Evolutionary conservation across 2,888 invertebrate genomes (phyloP), one percentile per base, ranked within the genome.

Genomic region (Neria commutata): DNA sequence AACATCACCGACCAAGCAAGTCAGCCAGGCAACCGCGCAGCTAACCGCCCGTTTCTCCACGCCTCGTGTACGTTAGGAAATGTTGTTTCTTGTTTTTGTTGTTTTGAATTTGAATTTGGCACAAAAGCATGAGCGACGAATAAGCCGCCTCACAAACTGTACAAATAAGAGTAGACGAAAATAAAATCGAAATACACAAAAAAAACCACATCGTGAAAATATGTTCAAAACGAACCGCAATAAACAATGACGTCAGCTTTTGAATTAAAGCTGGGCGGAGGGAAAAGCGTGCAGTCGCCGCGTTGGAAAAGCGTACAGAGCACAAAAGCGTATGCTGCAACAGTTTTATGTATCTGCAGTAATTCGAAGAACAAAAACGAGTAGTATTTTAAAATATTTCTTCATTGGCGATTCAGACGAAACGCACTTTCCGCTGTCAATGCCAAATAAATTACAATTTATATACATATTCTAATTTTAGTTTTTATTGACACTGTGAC

Each of bases 161-260:
- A 19, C 14, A 4, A 42, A 42, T 8, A 4, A 42, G 17, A 17
- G 14, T 8, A 17, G 42, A 42, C 3, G 14, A 17, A 42, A 19
- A 42, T 19, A 42, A 42, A 42, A 42, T n/a, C n/a, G n/a, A n/a
- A n/a, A n/a, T n/a, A n/a, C n/a, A 42, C 17, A 42, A 17, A 42
- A 42, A 17, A 42, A 19, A 42, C 2, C 4, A 42, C 4, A 42
- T n/a, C 19, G 37, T 4, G 11, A 29, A 29, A 6, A 11, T 42
- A 19, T 19, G 19, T 21, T 42, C 21, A 3, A 42, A 21, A 17
- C 42, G 19, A 42, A 21, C 42, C 42, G 19, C 21, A 42, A 19
- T 42, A 42, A 42, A 42, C 21, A 42, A 42, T 42, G 42, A 42
- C 42, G 42, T 42, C 42, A 42, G 42, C 42, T 42, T 19, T 14